Base-by-base conservation (phyloP, 2,888 invertebrate species). In the Drosophila rubida region DNA sequence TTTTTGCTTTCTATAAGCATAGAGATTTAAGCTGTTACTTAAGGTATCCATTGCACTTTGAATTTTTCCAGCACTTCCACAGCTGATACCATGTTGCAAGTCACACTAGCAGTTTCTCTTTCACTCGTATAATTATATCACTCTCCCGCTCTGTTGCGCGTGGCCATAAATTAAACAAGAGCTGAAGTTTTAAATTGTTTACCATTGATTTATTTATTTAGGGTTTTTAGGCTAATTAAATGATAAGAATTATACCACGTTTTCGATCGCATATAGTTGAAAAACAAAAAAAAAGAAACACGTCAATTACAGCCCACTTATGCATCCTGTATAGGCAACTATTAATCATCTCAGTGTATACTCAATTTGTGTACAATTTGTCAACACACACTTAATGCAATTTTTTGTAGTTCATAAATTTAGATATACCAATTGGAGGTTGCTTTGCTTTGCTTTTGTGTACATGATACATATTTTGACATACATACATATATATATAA, bases 401-500 rank as follows among this genome's bases (percentile, higher is more conserved):
- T 37, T 37, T 5, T 13, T 13, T 54, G 14, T 23, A 32, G 37
- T 49, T 60, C n/a, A 32, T 54, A n/a, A 13, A 69, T 54, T 68
- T 74, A 32, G 30, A 49, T 41, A 48, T 27, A 62, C 75, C 69
- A 73, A 73, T 73, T 50, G 22, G 8, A 49, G 16, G 22, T 57
- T 55, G 37, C 2, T 32, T 13, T 8, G 32, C 13, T 25, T 42
- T 8, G 25, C 45, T 11, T 42, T 51, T 81, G 67, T 80, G 73
- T 78, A 83, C 77, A 77, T 76, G 58, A 82, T 76, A 76, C 65
- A 72, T 25, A 54, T 22, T 6, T 25, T n/a, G 30, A 32, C n/a
- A 13, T 35, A 50, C n/a, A 23, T 35, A 37, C 45, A 51, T 48
- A 32, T 62, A 49, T 46, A 51, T 49, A 42, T 37, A 51, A 45